Evolutionary conservation across 2,113 vertebrate species (phyloP), one percentile per base, ranked within the genome.

Genomic region (Gnathonemus echidnorhynchus): DNA sequence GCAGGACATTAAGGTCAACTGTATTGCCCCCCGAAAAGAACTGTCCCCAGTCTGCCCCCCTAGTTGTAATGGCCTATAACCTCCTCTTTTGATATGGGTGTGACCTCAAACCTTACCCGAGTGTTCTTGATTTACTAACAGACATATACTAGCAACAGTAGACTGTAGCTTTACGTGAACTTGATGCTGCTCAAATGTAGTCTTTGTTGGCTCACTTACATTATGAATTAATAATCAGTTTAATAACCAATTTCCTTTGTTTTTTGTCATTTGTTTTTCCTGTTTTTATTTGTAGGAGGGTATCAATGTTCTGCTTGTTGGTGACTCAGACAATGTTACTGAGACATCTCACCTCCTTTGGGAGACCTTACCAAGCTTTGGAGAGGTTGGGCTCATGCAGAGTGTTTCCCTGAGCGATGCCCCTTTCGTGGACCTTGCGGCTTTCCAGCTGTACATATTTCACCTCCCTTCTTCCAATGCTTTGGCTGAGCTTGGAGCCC

Each of bases 231-330:
- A 5, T 66, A 66, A 39, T 77, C 70, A 11, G 4, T 39, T 39
- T 19, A 66, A n/a, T 62, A 9, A 66, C 21, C 24, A n/a, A 10
- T 66, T 66, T 66, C 9, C 8, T 77, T 39, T 35, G n/a, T 5
- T 17, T 39, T 13, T 56, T 56, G 53, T 56, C 19, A 21, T 56
- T 42, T 42, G 27, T 77, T 80, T 80, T 80, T 9, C 5, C 21
- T 85, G 39, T 10, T 24, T 85, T 85, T n/a, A 49, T 88, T 49
- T 80, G 85, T 24, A 89, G 88, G 46, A 46, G 35, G 89, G 90
- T 89, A n/a, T 91, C 66, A 90, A 49, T 0, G 42, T 94, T 89
- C 88, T 92, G 52, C 84, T 94, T 13, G 87, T 93, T 83, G 93
- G 93, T 87, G 85, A 4, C 5, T 24, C 91, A 74, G 3, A 88